Evolutionary conservation across 2,888 invertebrate species (phyloP), one percentile per base, ranked within the genome.

Genomic region (Clostera curtula): DNA sequence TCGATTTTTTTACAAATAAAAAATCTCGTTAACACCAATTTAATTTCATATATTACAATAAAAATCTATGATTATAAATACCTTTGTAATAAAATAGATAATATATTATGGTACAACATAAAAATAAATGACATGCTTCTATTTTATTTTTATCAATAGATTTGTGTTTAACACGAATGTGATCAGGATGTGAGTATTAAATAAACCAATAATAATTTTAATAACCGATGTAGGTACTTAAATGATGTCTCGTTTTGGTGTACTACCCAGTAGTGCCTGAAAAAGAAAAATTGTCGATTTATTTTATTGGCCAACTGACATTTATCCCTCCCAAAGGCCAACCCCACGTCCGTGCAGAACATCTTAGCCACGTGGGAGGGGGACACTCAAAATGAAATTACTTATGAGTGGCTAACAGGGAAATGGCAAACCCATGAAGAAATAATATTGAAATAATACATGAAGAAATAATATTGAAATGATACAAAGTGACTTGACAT

Each of bases 261-360:
- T 56, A 48, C 69, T 82, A 24, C 83, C 83, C 20, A 83, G 70
- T 10, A 83, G 64, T 36, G 80, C 83, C 83, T 83, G 79, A 9
- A 56, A 73, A 42, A 23, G 52, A 34, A 49, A 25, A 28, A 18
- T 19, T 6, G 12, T 17, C n/a, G 1, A 12, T 14, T 12, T 5
- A 16, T 24, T 11, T 9, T 12, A 12, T 11, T 7, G 5, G n/a
- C 10, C 6, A 21, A 2, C 5, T 12, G 12, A 2, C n/a, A 2
- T 12, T 7, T 2, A 7, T 14, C n/a, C n/a, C n/a, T n/a, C n/a
- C n/a, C n/a, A n/a, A n/a, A n/a, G n/a, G n/a, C n/a, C n/a, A n/a
- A n/a, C n/a, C n/a, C n/a, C n/a, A n/a, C n/a, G n/a, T n/a, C n/a
- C n/a, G n/a, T n/a, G n/a, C n/a, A n/a, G n/a, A n/a, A n/a, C n/a